Evolutionary conservation across 1,140 invertebrate species (phyloP), one percentile per base, ranked within the genome.

Genomic region (Eumaeus atala): DNA sequence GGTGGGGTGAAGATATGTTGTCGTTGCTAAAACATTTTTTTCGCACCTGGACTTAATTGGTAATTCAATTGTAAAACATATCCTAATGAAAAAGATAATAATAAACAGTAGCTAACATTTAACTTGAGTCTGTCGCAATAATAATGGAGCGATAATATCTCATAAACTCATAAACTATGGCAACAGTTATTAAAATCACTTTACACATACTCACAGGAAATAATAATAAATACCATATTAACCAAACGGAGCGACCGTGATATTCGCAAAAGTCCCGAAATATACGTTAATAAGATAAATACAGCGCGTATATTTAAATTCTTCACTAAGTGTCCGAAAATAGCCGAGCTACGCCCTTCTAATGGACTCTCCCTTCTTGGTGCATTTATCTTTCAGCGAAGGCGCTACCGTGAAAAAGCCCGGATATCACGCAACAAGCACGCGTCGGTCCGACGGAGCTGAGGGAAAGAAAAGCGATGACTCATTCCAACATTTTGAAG

Each of bases 401-500:
- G 59, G 53, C 52, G 62, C 54, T 55, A 48, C 56, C 53, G 48
- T 50, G 48, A 54, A 57, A 61, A 57, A 50, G 40, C 16, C 37
- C 51, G 34, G 48, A 47, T 34, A 54, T 51, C 59, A 54, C 56
- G 59, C 56, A 54, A 57, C 28, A 18, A 54, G 14, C 54, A 28
- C 48, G 48, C 48, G n/a, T n/a, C n/a, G n/a, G 48, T n/a, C 33
- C 33, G 34, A 8, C 28, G 28, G 28, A 3, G 9, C 28, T 35
- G 33, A 35, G 12, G 11, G 10, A 42, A 42, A 17, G 48, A 58
- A 61, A 54, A 59, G 56, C 42, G 61, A 44, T 54, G 54, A 63
- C 16, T 63, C 56, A 63, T 34, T 28, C 17, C 42, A 38, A 51
- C 55, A 61, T 58, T 62, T 62, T 51, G 60, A 58, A 51, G 52